Base-by-base conservation (phyloP, 2,113 vertebrate genomes). In the Sphyrna mokarran region DNA sequence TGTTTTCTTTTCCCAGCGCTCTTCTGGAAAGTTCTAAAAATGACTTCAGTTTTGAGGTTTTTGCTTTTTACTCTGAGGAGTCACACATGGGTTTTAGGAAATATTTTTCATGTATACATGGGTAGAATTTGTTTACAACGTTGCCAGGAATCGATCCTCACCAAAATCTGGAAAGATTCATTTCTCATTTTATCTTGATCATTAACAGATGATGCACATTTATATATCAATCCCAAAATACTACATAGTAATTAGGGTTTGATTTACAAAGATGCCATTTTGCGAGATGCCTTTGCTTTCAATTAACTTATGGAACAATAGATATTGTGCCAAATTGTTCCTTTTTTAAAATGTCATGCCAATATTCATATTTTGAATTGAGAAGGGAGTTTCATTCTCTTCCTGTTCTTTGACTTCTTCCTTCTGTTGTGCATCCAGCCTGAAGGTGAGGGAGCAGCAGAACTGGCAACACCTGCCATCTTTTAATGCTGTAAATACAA, bases 101-200 rank as follows among this genome's bases (percentile, higher is more conserved):
- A 10, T 26, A 43, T 95, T 69, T 97, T 96, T 94, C 97, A 96
- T 96, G 96, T 96, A 96, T 86, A 91, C 96, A 96, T 1, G 0
- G 14, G 29, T 94, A 96, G 95, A 54, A 78, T 91, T 96, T 97
- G 97, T 97, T 98, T 97, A 97, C 96, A 96, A 96, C 95, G 94
- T 86, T 96, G 96, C 68, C 94, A 76, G 94, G 23, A 95, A 72
- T 76, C 40, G 69, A 72, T 40, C 66, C 94, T 96, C 96, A 96
- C 96, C 96, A 96, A 97, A 97, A 97, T 97, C 97, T 97, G 97
- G 97, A 97, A 97, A 97, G 97, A 97, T 97, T 98, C 97, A 97
- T 96, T 96, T 96, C 96, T 96, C 96, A 97, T 97, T 96, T 96
- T 96, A 97, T 72, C 0, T 97, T 97, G 96, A 97, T 97, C 96